These are phyloP conservation scores for Griposia aprilina DNA, from an alignment of 2,888 invertebrate genomes.

Conservation along the genomic window DNA sequence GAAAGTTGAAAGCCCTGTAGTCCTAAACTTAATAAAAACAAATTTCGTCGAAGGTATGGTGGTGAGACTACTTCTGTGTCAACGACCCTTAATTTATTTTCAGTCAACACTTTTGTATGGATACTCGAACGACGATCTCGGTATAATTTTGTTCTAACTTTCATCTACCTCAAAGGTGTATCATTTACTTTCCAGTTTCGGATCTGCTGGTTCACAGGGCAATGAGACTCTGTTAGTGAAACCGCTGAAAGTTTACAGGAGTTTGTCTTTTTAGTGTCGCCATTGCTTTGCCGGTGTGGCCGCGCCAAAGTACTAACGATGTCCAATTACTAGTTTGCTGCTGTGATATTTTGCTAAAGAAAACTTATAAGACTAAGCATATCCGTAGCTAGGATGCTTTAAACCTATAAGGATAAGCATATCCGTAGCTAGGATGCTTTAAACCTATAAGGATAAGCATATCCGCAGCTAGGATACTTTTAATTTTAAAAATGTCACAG, in stretches of 20 bases:
- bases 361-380: background rate
- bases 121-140: background rate
- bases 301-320: constrained; percentile 28
- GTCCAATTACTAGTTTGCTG: constrained; percentile 20
- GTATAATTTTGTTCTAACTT: constrained; percentile 11
- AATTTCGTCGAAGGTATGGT: background rate
- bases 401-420: too few relatives aligned
- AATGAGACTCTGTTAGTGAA: constrained; percentile 21
- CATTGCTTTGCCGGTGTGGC: constrained; percentile 24
- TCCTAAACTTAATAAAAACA: background rate
- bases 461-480: background rate
- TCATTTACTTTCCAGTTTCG: constrained; percentile 11
- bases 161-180: background rate
- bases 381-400: background rate
- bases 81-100: background rate
- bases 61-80: background rate
- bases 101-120: background rate
- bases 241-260: constrained; percentile 24
- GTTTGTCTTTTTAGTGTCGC: constrained; percentile 18
- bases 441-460: too few relatives aligned
- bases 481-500: too few relatives aligned
- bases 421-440: background rate
- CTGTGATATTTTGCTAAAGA: constrained; percentile 2
- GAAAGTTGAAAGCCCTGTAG: too few relatives aligned
- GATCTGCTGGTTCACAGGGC: background rate